Evolutionary conservation across 2,797 vertebrate genomes (phyloP).

Genomic region (Darevskia nairensis): DNA sequence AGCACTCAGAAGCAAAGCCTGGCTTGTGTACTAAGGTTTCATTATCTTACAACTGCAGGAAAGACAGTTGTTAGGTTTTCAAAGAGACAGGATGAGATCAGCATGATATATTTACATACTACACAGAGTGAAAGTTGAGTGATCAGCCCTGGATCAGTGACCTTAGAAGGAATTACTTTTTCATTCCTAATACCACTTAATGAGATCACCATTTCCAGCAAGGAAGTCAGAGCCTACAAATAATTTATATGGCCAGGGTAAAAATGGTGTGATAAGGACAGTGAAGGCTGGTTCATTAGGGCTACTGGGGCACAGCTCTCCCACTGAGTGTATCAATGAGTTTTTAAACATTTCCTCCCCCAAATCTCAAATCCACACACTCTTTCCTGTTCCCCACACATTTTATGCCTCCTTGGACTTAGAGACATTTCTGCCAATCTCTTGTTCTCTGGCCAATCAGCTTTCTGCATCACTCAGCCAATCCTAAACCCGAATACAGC

Average conservation of each 20-base stretch:
- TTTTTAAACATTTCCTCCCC: too few species aligned
- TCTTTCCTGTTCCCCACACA: too few species aligned
- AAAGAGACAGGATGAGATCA: slow-evolving; percentile 63
- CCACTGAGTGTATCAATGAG: too few species aligned
- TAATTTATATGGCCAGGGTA: not conserved
- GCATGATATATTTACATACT: slow-evolving; percentile 52
- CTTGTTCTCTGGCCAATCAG: too few species aligned
- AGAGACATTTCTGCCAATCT: too few species aligned
- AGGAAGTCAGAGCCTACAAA: slow-evolving; percentile 5
- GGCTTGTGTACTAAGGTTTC: slow-evolving; percentile 30
- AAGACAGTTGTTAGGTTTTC: slow-evolving; percentile 74
- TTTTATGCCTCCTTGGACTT: too few species aligned
- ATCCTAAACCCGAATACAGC: too few species aligned
- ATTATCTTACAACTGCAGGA: slow-evolving; percentile 57
- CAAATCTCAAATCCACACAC: too few species aligned
- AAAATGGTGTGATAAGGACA: not conserved
- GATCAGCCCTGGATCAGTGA: slow-evolving; percentile 37
- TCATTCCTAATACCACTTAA: slow-evolving; percentile 38
- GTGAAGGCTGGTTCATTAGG: too few species aligned
- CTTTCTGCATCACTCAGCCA: too few species aligned
- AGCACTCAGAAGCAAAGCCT: slow-evolving; percentile 17
- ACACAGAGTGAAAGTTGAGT: not conserved
- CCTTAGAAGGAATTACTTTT: slow-evolving; percentile 28
- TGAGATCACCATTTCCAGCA: slow-evolving; percentile 42
- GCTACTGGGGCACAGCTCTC: too few species aligned